Percentiles rank a stretch among this genome's conserved stretches.
These are phyloP conservation scores for Phlogophora meticulosa DNA, from an alignment of 2,888 invertebrate species.

Conservation along the genomic window DNA sequence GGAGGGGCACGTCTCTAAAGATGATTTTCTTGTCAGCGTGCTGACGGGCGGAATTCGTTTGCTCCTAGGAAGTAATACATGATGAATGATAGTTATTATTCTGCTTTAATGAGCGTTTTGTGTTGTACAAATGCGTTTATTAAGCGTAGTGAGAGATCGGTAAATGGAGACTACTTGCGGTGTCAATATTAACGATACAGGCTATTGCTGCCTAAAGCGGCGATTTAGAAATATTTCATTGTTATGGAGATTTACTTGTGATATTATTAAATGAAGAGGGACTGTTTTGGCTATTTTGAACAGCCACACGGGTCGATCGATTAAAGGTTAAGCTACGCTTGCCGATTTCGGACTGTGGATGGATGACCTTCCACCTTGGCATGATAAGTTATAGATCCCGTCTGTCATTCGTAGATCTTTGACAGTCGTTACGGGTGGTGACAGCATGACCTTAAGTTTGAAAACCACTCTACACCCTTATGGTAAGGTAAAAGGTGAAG, in stretches of 20 bases:
- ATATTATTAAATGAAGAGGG: background rate
- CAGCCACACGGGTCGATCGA: too few species aligned
- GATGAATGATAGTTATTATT: conserved; percentile 81
- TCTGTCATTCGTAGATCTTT: too few species aligned
- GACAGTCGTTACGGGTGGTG: too few species aligned
- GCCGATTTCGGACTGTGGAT: too few species aligned
- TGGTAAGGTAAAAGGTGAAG: too few species aligned
- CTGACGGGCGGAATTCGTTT: conserved; percentile 80
- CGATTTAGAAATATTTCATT: conserved; percentile 14
- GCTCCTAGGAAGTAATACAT: conserved; percentile 77
- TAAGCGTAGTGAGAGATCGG: conserved; percentile 50
- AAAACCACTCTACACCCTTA: too few species aligned
- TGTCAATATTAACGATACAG: conserved; percentile 23
- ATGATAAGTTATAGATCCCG: too few species aligned
- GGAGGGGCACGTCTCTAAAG: conserved; percentile 77
- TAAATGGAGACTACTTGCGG: conserved; percentile 34
- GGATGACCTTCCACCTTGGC: too few species aligned
- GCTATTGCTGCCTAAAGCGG: conserved; percentile 24
- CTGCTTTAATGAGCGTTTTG: conserved; percentile 81
- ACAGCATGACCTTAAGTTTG: too few species aligned
- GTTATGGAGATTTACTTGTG: conserved; percentile 5
- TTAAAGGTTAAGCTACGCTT: too few species aligned
- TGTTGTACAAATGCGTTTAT: conserved; percentile 72
- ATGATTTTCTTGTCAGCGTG: conserved; percentile 84
- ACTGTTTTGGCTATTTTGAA: too few species aligned